Percentiles rank a stretch among this genome's conserved stretches.
Evolutionary conservation across 2,113 vertebrate species (phyloP).

Genomic region (Cromileptes altivelis): DNA sequence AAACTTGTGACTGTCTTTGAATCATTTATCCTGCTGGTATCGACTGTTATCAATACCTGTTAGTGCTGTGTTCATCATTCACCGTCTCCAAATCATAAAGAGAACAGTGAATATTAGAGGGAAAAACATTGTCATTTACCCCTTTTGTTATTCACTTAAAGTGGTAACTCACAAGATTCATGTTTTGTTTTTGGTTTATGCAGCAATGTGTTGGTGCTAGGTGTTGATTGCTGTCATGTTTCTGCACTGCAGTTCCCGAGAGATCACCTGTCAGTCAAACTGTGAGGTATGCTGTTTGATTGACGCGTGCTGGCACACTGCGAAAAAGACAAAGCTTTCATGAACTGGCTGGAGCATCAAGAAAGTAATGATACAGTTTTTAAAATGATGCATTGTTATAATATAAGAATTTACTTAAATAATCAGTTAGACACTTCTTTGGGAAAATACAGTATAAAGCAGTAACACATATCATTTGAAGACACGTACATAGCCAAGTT

Average conservation of each 20-base stretch:
- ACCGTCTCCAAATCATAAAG: conserved; percentile 10
- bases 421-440: not conserved
- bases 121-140: conserved; percentile 26
- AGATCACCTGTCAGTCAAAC: conserved; percentile 32
- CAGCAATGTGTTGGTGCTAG: not conserved
- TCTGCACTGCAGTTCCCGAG: conserved; percentile 6
- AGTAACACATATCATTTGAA: not conserved
- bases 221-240: conserved; percentile 56
- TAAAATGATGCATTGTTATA: not conserved
- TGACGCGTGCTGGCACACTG: not conserved
- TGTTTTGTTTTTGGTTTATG: conserved; percentile 25
- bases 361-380: not conserved
- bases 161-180: conserved; percentile 24
- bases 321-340: not conserved
- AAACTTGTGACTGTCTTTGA: not conserved
- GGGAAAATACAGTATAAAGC: not conserved
- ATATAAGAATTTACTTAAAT: not conserved
- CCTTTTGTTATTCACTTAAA: conserved; percentile 26
- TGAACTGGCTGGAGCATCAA: not conserved
- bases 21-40: not conserved
- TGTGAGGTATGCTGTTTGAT: not conserved
- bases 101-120: conserved; percentile 21
- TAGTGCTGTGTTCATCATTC: not conserved
- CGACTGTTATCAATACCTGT: conserved; percentile 11
- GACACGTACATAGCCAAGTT: not conserved